Conservation (phyloP, 2,888 invertebrate genomes). For the Calameuta idolon region DNA sequence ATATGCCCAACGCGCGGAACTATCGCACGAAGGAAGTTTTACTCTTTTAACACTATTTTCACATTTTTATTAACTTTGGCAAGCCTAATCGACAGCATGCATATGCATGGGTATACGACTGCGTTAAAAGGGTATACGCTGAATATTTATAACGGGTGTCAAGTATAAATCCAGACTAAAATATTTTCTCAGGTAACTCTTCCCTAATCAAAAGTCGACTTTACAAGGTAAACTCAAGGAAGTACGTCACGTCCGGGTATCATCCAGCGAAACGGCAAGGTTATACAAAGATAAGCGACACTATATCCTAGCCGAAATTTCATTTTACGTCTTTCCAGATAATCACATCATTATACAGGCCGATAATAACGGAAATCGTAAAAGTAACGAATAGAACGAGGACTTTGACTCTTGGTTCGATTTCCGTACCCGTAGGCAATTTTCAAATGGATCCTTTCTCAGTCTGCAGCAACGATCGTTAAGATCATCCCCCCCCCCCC, state of each 20-base stretch:
- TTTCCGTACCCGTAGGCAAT: background rate
- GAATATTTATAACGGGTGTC: background rate
- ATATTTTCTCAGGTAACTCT: background rate
- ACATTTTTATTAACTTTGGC: background rate
- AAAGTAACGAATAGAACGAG: constrained; percentile 35
- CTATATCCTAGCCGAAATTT: constrained; percentile 19
- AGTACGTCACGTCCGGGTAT: background rate
- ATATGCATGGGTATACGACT: background rate
- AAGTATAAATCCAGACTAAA: background rate
- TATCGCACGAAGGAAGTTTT: background rate
- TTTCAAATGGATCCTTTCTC: no score
- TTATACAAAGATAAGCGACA: background rate
- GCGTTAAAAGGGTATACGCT: background rate
- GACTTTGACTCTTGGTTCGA: constrained; percentile 14
- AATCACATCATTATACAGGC: constrained; percentile 35
- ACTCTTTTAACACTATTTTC: background rate
- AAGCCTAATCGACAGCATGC: background rate
- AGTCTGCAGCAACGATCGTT: no score
- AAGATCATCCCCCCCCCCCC: no score
- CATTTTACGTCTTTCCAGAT: constrained; percentile 31
- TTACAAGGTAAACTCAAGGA: background rate
- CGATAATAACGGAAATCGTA: constrained; percentile 38
- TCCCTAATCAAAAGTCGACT: background rate
- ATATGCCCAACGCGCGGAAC: constrained; percentile 12
- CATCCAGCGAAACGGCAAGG: background rate